Evolutionary conservation across 2,888 invertebrate genomes (phyloP).

Genomic region (Eurois occulta): DNA sequence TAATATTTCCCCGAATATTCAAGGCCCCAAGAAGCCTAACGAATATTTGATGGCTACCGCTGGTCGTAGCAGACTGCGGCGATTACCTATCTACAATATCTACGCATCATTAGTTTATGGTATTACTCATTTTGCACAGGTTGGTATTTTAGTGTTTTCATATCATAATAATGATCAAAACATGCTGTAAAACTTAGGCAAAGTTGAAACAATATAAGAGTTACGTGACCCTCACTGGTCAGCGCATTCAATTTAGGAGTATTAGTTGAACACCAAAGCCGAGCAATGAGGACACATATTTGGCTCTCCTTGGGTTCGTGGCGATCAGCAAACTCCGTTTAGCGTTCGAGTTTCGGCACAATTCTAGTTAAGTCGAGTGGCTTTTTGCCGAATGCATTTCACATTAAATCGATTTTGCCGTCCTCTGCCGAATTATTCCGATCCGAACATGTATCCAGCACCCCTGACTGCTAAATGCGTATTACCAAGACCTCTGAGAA

Average conservation of each 20-base stretch:
- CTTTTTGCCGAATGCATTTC: not conserved
- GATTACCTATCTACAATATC: slow-evolving; percentile 18
- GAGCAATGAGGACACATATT: not conserved
- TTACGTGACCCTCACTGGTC: not conserved
- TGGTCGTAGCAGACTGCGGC: slow-evolving; percentile 1
- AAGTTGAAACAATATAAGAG: not conserved
- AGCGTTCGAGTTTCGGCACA: not conserved
- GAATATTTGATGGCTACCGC: slow-evolving; percentile 33
- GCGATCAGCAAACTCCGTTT: not conserved
- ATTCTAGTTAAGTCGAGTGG: not conserved
- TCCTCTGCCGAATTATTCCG: not conserved
- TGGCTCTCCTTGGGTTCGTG: not conserved
- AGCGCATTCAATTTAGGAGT: not conserved
- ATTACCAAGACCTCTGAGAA: not conserved
- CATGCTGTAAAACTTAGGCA: not conserved
- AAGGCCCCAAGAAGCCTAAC: slow-evolving; percentile 22
- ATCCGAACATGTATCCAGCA: not conserved
- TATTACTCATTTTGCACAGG: not conserved
- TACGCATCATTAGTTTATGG: slow-evolving; percentile 11
- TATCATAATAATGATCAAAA: not conserved
- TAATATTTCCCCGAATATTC: not conserved
- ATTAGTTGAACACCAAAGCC: not conserved
- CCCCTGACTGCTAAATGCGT: not conserved
- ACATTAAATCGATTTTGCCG: not conserved
- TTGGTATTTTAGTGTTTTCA: not conserved